Conservation (phyloP, 2,113 vertebrate genomes). For the Gasterosteus aculeatus region DNA sequence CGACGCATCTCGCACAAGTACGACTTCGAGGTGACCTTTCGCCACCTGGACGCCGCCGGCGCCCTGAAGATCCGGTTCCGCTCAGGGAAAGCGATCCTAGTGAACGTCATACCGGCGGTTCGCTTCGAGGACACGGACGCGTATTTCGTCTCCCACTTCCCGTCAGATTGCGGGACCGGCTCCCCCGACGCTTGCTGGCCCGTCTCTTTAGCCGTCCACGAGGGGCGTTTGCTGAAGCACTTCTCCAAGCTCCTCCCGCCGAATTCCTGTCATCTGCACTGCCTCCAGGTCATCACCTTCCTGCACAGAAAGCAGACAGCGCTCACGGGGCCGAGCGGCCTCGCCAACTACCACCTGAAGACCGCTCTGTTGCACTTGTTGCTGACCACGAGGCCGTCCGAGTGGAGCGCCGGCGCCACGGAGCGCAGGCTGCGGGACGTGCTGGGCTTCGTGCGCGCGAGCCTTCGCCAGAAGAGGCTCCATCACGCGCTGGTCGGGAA, state of each 20-base stretch:
- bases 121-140: conserved; percentile 87
- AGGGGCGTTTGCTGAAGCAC: conserved; percentile 89
- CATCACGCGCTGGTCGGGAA: conserved; percentile 92
- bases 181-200: conserved; percentile 86
- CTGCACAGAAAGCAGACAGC: conserved; percentile 90
- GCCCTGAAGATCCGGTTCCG: conserved; percentile 91
- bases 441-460: conserved; percentile 86
- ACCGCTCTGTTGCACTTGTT: conserved; percentile 90
- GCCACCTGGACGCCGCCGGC: conserved; percentile 86
- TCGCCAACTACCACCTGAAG: conserved; percentile 92
- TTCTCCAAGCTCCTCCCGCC: conserved; percentile 85
- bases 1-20: conserved; percentile 92
- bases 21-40: conserved; percentile 93
- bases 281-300: conserved; percentile 91
- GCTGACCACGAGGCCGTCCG: conserved; percentile 64
- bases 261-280: conserved; percentile 90
- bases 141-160: conserved; percentile 89
- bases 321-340: conserved; percentile 84
- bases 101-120: conserved; percentile 90
- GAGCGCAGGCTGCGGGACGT: conserved; percentile 85
- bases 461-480: conserved; percentile 91
- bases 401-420: conserved; percentile 81
- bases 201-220: conserved; percentile 90
- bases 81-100: conserved; percentile 88
- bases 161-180: conserved; percentile 63